Conservation (phyloP, 1,140 invertebrate genomes). For the Bombus pyrosoma region DNA sequence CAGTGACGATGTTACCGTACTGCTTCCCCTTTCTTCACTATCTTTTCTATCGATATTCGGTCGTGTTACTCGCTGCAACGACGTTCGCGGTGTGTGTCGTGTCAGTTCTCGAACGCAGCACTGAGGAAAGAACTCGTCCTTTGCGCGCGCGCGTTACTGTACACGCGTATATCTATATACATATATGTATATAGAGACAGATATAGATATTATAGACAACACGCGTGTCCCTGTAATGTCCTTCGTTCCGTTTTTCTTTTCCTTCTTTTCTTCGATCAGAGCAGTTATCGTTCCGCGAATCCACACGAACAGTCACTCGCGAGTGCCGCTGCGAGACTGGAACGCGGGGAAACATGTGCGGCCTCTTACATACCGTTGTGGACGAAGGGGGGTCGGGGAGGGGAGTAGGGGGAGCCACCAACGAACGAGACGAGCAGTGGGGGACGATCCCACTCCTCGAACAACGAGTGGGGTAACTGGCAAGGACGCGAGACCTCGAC, state of each 20-base stretch:
- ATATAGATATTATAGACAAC: slow-evolving; percentile 30
- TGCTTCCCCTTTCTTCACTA: slow-evolving; percentile 19
- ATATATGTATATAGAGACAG: slow-evolving; percentile 6
- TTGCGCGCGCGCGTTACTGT: slow-evolving; percentile 50
- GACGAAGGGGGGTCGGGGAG: slow-evolving; percentile 30
- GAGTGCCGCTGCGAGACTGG: slow-evolving; percentile 80
- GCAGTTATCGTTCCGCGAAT: slow-evolving; percentile 14
- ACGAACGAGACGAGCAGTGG: slow-evolving; percentile 9
- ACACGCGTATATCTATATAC: slow-evolving; percentile 19
- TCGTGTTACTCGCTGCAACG: slow-evolving; percentile 49
- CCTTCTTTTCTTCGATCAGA: not conserved
- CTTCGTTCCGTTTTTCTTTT: slow-evolving; percentile 39
- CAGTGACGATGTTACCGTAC: not conserved
- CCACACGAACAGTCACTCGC: slow-evolving; percentile 72
- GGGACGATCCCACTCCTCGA: slow-evolving; percentile 39
- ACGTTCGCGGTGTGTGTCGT: slow-evolving; percentile 55
- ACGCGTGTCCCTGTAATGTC: slow-evolving; percentile 45
- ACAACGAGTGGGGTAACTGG: slow-evolving; percentile 36
- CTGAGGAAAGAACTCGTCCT: slow-evolving; percentile 54
- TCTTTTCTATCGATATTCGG: slow-evolving; percentile 39
- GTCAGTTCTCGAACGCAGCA: slow-evolving; percentile 52
- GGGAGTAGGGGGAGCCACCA: slow-evolving; percentile 32
- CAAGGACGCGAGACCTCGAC: slow-evolving; percentile 70
- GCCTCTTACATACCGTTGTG: slow-evolving; percentile 75
- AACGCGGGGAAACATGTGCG: slow-evolving; percentile 79